A percentile compares a stretch with the other conserved stretches of the same genome.
These are phyloP conservation scores for Myotis lucifugus DNA, from an alignment of 2,113 vertebrate genomes.

Conservation along the genomic window DNA sequence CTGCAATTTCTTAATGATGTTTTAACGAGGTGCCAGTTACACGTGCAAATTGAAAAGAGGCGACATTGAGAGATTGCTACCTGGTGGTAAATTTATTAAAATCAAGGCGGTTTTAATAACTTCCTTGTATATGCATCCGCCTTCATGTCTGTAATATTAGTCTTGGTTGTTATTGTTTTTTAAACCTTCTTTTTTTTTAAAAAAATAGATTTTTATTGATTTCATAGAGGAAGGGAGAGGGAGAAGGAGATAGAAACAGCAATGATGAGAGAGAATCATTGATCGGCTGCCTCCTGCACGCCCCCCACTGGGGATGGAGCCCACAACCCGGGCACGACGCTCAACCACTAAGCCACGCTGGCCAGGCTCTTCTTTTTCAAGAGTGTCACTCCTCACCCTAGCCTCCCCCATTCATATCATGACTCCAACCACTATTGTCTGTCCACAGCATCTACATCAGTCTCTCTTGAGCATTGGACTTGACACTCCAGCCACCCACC, in stretches of 20 bases:
- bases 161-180: slow-evolving; percentile 34
- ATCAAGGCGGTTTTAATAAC: slow-evolving; percentile 78
- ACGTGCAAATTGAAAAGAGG: slow-evolving; percentile 81
- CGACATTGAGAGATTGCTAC: slow-evolving; percentile 81
- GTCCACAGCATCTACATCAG: neutral
- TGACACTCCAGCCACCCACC: neutral
- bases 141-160: slow-evolving; percentile 66
- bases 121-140: slow-evolving; percentile 68
- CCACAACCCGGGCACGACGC: too few relatives aligned
- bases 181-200: slow-evolving; percentile 53
- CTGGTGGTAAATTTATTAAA: slow-evolving; percentile 79
- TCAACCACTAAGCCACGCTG: too few relatives aligned
- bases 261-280: too few relatives aligned
- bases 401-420: neutral
- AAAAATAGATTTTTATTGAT: too few relatives aligned
- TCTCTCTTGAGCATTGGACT: neutral
- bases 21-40: slow-evolving; percentile 86
- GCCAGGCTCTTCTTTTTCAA: neutral
- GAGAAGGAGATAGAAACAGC: too few relatives aligned
- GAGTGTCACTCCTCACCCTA: neutral
- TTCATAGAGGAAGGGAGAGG: too few relatives aligned
- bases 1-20: slow-evolving; percentile 82
- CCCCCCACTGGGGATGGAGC: too few relatives aligned
- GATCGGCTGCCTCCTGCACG: too few relatives aligned
- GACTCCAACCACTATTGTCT: neutral